Base-by-base conservation (phyloP, 2,888 invertebrate species). In the Pollenia amentaria region DNA sequence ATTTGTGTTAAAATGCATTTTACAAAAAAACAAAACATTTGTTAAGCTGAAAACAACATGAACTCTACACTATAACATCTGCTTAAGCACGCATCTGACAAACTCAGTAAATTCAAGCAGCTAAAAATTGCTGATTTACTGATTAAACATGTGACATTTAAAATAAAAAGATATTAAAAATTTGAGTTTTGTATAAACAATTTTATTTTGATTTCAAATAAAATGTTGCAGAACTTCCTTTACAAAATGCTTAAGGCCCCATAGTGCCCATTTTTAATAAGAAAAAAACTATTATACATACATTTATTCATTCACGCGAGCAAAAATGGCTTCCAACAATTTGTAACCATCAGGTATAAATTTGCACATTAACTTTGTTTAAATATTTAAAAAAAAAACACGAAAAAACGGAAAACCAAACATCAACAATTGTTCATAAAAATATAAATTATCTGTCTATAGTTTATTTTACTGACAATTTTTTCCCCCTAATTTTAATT, bases 281-380 rank as follows among this genome's bases (percentile, higher is more conserved):
- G n/a, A 51, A 67, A 67, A 51, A 51, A 3, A 40, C 0, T 16
- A 46, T 40, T 55, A 48, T 48, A 29, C 29, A 29, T 29, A 29
- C 29, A 29, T 29, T 1, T 48, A n/a, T 16, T 9, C 48, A 12
- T 51, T 16, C 14, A 42, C 1, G 29, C 21, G 53, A 12, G n/a
- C 2, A 29, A 29, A 29, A 29, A 29, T 29, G 29, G 29, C 29
- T 29, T 29, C 29, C 29, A 42, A 16, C n/a, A 9, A 42, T 29
- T 62, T 29, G 6, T 64, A 46, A 14, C 44, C 70, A 40, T 46
- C 1, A 21, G 46, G 42, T 16, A 75, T 75, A 57, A 81, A 81
- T 75, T 81, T 75, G 55, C 48, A 46, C 64, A 81, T 65, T 57
- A 81, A 51, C 46, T 65, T 65, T 48, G 16, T 57, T 75, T 75